Evolutionary conservation across 2,888 invertebrate species (phyloP).

Genomic region (Perizoma flavofasciatum): DNA sequence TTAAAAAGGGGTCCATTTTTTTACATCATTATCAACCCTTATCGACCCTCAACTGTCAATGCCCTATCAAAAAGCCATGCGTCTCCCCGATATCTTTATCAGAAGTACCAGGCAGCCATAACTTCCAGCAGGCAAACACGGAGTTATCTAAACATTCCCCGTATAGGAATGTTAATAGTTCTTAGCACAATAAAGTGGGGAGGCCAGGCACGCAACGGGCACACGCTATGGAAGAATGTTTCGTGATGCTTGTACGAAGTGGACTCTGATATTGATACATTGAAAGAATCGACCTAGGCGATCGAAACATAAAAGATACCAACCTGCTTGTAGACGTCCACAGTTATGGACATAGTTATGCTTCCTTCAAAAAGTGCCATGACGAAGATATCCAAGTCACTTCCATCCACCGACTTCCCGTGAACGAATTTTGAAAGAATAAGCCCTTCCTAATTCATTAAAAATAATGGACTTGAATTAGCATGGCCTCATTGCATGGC

Average conservation of each 20-base stretch:
- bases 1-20: conserved; percentile 14
- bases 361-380: too few relatives aligned
- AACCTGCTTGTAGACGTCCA: background rate
- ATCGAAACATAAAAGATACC: background rate
- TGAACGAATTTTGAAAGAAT: too few relatives aligned
- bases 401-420: too few relatives aligned
- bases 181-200: conserved; percentile 67
- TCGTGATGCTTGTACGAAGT: conserved; percentile 32
- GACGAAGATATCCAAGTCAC: too few relatives aligned
- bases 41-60: conserved; percentile 36
- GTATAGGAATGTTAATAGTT: conserved; percentile 80
- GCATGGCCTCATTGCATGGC: too few relatives aligned
- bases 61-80: conserved; percentile 40
- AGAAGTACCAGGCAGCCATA: conserved; percentile 39
- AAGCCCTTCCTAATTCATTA: too few relatives aligned
- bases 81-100: conserved; percentile 41
- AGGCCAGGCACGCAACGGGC: conserved; percentile 63
- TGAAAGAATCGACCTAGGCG: background rate
- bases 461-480: too few relatives aligned
- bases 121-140: conserved; percentile 38
- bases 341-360: too few relatives aligned
- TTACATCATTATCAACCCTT: conserved; percentile 30
- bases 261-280: conserved; percentile 18
- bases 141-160: conserved; percentile 78
- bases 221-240: conserved; percentile 61